phyloP scores from a whole-genome alignment of 2,797 vertebrate genomes.

The Alauda arvensis region DNA sequence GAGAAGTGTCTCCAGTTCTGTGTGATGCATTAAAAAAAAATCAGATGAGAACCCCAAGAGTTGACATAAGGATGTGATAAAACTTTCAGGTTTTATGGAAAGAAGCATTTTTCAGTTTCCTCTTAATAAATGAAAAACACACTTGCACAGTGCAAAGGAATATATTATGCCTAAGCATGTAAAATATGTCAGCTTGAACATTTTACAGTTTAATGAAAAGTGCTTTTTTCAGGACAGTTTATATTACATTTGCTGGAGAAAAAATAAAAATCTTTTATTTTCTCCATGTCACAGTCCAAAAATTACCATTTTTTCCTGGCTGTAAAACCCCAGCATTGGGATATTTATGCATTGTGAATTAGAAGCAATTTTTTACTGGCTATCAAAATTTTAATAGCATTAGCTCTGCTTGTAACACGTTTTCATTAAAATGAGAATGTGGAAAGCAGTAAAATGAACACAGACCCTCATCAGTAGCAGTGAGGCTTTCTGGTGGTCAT shows the following conservation, averaged over 20 bases:
- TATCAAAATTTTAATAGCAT: not conserved
- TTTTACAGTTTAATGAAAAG: slow-evolving; percentile 1
- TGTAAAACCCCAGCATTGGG: not conserved
- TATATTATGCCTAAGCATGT: not conserved
- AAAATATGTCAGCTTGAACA: slow-evolving; percentile 17
- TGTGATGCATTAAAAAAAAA: not conserved
- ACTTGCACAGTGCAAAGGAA: not conserved
- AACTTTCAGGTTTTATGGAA: slow-evolving; percentile 8
- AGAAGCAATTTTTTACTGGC: not conserved
- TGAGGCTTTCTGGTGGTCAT: not conserved
- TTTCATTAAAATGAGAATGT: slow-evolving; percentile 1
- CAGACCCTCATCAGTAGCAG: not conserved
- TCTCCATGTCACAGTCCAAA: not conserved
- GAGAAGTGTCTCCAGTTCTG: not conserved
- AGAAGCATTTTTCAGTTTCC: slow-evolving; percentile 18
- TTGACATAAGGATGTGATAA: slow-evolving; percentile 31
- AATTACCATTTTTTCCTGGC: not conserved
- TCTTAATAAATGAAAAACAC: slow-evolving; percentile 27
- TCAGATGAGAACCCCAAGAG: slow-evolving; percentile 20
- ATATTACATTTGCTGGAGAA: not conserved
- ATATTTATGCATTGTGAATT: slow-evolving; percentile 2
- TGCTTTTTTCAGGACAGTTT: not conserved
- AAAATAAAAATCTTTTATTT: slow-evolving; percentile 6
- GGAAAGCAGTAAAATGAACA: not conserved
- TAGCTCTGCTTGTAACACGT: not conserved